Evolutionary conservation across 1,140 invertebrate species (phyloP), one percentile per base, ranked within the genome.

Genomic region (Tribolium castaneum): DNA sequence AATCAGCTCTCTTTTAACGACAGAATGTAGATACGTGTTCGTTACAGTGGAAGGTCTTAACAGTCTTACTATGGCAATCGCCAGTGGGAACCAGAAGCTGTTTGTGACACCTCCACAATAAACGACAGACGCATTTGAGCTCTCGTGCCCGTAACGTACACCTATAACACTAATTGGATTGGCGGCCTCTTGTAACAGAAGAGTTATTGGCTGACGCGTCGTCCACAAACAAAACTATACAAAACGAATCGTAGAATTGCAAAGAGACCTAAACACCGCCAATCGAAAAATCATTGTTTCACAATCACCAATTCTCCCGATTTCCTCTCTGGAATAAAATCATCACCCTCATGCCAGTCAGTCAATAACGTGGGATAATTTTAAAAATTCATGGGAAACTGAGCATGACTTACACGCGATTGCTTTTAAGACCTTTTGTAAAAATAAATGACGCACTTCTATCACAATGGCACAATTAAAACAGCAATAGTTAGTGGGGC

Each of bases 161-260:
- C 78, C 78, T 80, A 80, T 77, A 80, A 79, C 75, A 70, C 59
- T 80, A 80, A 80, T 80, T 80, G 76, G 78, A 80, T 80, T 77
- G 78, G 54, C 75, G 75, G 75, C 49, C 70, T 62, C 75, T 51
- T 59, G 54, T 70, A 76, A 50, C 74, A 73, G 73, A 79, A 76
- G 78, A 79, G 62, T 79, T 79, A 76, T 75, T 56, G 59, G 73
- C 66, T 78, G 70, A 74, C 66, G 76, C 52, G 54, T 50, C 35
- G 66, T 62, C 52, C 39, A 30, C 70, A 74, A 74, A 78, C 59
- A 66, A 66, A 66, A 66, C 59, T 62, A 62, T 62, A 62, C 56
- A 70, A 70, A 76, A 76, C 62, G 66, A 51, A 49, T 49, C n/a
- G 34, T 45, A 71, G 7, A 35, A 45, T n/a, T 10, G 16, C 39